A percentile compares a stretch with the other conserved stretches of the same genome.
phyloP scores from a whole-genome alignment of 2,113 vertebrate species.

The Furnarius figulus region DNA sequence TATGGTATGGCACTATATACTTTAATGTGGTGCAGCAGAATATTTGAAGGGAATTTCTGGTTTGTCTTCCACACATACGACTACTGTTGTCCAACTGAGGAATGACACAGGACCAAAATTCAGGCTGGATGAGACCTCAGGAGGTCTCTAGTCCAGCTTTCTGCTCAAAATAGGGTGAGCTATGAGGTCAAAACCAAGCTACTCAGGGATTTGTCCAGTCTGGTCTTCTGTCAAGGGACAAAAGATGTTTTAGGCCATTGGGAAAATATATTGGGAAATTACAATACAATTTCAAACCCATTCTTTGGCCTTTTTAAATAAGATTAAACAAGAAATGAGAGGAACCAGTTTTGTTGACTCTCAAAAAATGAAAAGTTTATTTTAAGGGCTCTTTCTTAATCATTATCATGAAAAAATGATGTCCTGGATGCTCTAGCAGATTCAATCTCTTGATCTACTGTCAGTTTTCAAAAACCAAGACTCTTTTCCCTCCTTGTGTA shows the following conservation, averaged over 20 bases:
- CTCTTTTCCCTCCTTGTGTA: accelerated
- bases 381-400: not conserved
- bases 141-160: not conserved
- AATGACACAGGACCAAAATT: not conserved
- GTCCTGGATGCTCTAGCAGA: not conserved
- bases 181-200: not conserved
- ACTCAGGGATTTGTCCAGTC: not conserved
- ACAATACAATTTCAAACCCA: not conserved
- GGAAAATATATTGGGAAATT: not conserved
- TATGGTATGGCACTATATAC: not conserved
- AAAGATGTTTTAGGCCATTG: not conserved
- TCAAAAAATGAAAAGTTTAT: not conserved
- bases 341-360: not conserved
- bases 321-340: not conserved
- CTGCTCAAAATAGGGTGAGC: not conserved
- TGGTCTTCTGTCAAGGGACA: not conserved
- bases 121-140: not conserved
- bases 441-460: not conserved
- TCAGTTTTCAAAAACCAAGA: not conserved
- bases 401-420: not conserved
- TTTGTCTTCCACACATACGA: not conserved
- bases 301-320: not conserved
- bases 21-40: not conserved
- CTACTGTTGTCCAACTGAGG: not conserved
- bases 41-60: not conserved